Evolutionary conservation across 2,113 vertebrate genomes (phyloP).

Genomic region (Mystacornis crossleyi): DNA sequence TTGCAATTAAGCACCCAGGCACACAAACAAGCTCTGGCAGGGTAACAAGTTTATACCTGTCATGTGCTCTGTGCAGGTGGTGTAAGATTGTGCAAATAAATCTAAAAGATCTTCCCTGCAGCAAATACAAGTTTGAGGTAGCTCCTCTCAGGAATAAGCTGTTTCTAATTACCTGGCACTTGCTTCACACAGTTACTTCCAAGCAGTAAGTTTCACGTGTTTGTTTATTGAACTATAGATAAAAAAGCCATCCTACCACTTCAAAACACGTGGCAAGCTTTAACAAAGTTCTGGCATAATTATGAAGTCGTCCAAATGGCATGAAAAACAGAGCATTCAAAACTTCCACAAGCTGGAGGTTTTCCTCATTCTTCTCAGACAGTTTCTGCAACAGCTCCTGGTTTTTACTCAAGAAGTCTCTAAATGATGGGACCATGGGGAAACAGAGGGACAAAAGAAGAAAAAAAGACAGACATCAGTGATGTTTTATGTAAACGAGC

Average conservation of each 20-base stretch:
- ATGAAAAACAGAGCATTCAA: slow-evolving; percentile 88
- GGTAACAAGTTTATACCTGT: not conserved
- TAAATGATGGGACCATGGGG: slow-evolving; percentile 28
- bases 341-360: slow-evolving; percentile 78
- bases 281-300: slow-evolving; percentile 89
- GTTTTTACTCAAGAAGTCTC: slow-evolving; percentile 91
- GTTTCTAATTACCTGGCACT: not conserved
- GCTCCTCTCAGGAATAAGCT: not conserved
- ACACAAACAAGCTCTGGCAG: not conserved
- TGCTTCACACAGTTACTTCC: not conserved
- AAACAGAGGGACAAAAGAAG: not conserved
- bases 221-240: not conserved
- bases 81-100: not conserved
- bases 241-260: slow-evolving; percentile 81
- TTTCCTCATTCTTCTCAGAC: slow-evolving; percentile 85
- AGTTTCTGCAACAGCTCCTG: slow-evolving; percentile 86
- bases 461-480: not conserved
- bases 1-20: not conserved
- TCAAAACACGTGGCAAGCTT: slow-evolving; percentile 94
- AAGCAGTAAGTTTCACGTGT: not conserved
- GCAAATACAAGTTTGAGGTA: not conserved
- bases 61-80: not conserved
- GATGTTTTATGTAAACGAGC: not conserved
- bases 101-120: not conserved
- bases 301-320: slow-evolving; percentile 85